These are phyloP conservation scores for Strigamia maritima DNA, from an alignment of 2,888 invertebrate genomes.

Conservation along the genomic window DNA sequence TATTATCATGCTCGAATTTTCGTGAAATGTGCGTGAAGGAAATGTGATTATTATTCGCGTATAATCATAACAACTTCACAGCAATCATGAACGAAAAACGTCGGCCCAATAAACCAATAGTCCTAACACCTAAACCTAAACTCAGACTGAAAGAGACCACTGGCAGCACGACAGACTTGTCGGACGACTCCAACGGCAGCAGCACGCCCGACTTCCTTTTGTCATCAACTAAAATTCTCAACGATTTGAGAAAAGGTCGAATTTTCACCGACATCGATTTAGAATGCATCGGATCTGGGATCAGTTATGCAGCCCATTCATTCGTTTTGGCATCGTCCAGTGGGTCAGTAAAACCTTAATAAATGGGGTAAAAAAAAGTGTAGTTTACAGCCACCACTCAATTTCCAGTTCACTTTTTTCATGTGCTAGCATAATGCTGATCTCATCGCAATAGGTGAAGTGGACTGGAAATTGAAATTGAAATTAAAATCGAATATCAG, in stretches of 20 bases:
- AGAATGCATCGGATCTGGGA: background rate
- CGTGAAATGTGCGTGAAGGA: background rate
- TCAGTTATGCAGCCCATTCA: background rate
- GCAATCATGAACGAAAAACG: slow-evolving; percentile 4
- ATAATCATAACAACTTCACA: background rate
- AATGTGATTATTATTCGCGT: background rate
- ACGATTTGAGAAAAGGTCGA: background rate
- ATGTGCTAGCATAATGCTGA: too few relatives aligned
- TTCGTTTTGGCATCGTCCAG: background rate
- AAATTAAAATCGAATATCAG: too few relatives aligned
- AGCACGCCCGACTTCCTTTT: background rate
- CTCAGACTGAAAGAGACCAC: background rate
- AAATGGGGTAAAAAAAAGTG: too few relatives aligned
- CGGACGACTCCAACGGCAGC: background rate
- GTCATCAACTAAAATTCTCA: background rate
- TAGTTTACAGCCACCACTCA: too few relatives aligned
- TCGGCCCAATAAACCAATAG: background rate
- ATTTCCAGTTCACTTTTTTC: too few relatives aligned
- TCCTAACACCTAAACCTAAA: background rate
- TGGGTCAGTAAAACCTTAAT: background rate
- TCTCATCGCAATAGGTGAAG: too few relatives aligned
- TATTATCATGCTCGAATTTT: background rate
- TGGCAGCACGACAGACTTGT: background rate
- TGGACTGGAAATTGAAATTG: too few relatives aligned
- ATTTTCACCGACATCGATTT: slow-evolving; percentile 4